Conservation (phyloP, 2,888 invertebrate genomes). For the Scelioninae gen. 1 region DNA sequence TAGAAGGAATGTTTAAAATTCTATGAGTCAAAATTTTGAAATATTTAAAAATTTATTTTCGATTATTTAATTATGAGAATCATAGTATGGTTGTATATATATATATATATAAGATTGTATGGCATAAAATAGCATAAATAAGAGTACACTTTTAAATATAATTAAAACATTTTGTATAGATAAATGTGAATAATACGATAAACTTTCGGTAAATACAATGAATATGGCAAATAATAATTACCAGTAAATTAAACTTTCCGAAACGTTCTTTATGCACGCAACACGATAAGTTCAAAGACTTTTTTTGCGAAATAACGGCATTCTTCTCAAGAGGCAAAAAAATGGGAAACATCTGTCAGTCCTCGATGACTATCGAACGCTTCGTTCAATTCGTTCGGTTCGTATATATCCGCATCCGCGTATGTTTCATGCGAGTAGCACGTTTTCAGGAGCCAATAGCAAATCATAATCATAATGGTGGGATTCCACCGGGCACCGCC, state of each 20-base stretch:
- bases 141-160: no score
- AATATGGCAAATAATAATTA: constrained; percentile 30
- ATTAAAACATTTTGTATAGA: no score
- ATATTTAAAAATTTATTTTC: no score
- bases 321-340: constrained; percentile 78
- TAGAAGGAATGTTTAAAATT: no score
- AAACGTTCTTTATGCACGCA: constrained; percentile 66
- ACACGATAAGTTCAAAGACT: constrained; percentile 79
- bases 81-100: no score
- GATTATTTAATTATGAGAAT: no score
- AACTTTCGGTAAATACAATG: no score
- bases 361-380: constrained; percentile 82
- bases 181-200: no score
- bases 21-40: no score
- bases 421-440: constrained; percentile 71
- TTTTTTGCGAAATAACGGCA: constrained; percentile 83
- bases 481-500: constrained; percentile 75
- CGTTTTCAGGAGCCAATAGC: constrained; percentile 70
- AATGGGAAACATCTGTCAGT: constrained; percentile 83
- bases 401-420: constrained; percentile 73
- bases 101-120: no score
- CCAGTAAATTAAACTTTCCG: constrained; percentile 55
- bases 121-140: no score
- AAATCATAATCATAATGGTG: constrained; percentile 72
- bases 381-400: constrained; percentile 76